These are phyloP conservation scores for Melanostoma scalare DNA, from an alignment of 2,888 invertebrate genomes.

Conservation along the genomic window DNA sequence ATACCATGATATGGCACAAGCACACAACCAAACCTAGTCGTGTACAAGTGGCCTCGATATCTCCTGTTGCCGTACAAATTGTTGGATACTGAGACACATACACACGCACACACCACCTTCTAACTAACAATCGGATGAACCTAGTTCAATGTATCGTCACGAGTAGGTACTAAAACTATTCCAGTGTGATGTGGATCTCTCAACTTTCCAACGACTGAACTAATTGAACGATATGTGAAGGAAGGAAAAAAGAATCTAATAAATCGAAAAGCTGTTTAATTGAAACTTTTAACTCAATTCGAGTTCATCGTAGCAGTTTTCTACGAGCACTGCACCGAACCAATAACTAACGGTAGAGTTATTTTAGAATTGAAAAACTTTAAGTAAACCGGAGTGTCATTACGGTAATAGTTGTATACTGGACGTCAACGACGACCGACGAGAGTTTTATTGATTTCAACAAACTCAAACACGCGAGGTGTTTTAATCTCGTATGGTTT, in stretches of 20 bases:
- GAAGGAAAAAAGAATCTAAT: background rate
- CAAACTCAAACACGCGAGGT: too few relatives aligned
- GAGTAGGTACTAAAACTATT: background rate
- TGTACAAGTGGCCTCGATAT: background rate
- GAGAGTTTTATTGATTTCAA: background rate
- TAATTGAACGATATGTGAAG: slow-evolving; percentile 22
- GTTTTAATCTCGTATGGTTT: too few relatives aligned
- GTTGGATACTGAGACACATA: background rate
- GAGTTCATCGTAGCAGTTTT: slow-evolving; percentile 26
- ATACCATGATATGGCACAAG: background rate
- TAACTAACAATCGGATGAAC: background rate
- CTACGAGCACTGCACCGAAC: background rate
- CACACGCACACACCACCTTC: background rate
- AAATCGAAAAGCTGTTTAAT: slow-evolving; percentile 4
- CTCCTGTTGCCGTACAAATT: slow-evolving; percentile 19
- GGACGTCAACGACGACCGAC: background rate
- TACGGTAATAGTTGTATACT: slow-evolving; percentile 14
- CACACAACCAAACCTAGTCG: background rate
- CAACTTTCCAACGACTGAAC: slow-evolving; percentile 22
- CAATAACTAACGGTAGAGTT: slow-evolving; percentile 17
- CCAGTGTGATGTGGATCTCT: background rate
- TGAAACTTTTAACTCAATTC: slow-evolving; percentile 25
- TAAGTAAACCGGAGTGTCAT: slow-evolving; percentile 4
- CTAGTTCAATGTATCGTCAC: slow-evolving; percentile 12
- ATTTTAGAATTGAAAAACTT: slow-evolving; percentile 29